phyloP scores from a whole-genome alignment of 2,797 vertebrate genomes.

The Acridotheres tristis region DNA sequence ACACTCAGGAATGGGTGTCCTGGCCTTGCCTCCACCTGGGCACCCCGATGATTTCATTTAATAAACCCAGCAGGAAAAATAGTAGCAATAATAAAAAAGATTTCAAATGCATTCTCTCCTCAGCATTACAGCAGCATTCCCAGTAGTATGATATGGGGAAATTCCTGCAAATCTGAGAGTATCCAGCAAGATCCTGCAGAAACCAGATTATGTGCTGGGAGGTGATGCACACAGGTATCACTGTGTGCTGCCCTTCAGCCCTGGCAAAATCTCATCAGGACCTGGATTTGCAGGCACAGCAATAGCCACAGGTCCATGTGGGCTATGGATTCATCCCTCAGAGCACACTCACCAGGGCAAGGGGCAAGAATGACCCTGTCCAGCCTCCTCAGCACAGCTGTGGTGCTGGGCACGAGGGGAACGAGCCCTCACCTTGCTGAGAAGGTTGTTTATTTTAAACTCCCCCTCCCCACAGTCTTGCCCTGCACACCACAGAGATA shows the following conservation, averaged over 20 bases:
- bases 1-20: background rate
- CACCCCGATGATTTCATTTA: background rate
- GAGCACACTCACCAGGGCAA: background rate
- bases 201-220: background rate
- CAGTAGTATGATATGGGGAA: rapidly evolving
- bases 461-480: background rate
- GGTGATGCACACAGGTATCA: background rate
- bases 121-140: background rate
- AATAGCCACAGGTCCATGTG: rapidly evolving
- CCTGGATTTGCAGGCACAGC: rapidly evolving
- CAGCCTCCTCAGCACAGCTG: background rate
- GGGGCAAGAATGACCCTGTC: rapidly evolving
- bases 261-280: background rate
- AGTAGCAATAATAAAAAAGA: background rate
- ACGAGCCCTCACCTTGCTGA: background rate
- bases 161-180: background rate
- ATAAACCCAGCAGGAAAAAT: background rate
- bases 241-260: rapidly evolving
- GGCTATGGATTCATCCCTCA: background rate
- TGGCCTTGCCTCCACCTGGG: background rate
- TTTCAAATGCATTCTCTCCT: background rate
- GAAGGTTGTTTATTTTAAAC: background rate
- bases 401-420: background rate
- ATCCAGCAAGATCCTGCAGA: background rate
- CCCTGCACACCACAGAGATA: background rate